Base-by-base conservation (phyloP, 2,888 invertebrate species). In the Seira ritae region DNA sequence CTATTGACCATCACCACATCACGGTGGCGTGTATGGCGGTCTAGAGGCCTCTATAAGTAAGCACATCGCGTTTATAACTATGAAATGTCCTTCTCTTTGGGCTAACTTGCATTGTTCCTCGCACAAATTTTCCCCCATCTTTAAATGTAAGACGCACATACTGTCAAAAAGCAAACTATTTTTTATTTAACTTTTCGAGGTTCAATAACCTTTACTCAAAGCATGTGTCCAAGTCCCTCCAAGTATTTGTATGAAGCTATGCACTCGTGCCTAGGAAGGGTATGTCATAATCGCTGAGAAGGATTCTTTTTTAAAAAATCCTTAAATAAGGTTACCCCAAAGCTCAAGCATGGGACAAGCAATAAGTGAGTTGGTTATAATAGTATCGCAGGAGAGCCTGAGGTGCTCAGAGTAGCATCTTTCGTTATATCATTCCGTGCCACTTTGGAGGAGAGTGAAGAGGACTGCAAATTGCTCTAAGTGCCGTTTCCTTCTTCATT, bases 201-300 rank as follows among this genome's bases (percentile, higher is more conserved):
- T 73, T 73, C 73, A 73, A 73, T 62, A 73, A 73, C 73, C 73
- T 73, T 23, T 20, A 20, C 15, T 71, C 19, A 15, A 46, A 22
- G 55, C 6, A 50, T 70, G 20, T 23, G 23, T 37, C 19, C 31
- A 19, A 37, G 68, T 68, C 68, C 68, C 68, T 68, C 37, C 4
- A 23, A 66, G 37, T 55, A 55, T 3, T 2, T n/a, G 12, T 15
- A 8, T 17, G 55, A 3, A 12, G 55, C 55, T 8, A 17, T 55
- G 3, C 55, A 3, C 15, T 55, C 55, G 55, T 55, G 55, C 55
- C 55, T 15, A 55, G 17, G 62, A 73, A 74, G 46, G 74, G 74
- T 74, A 74, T 74, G 65, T 66, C 66, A 74, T 66, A 65, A 74
- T 74, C 65, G 17, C 22, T 50, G 68, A 55, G 68, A 75, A 75